phyloP scores from a whole-genome alignment of 2,797 vertebrate species.

The Alcedo quadribrachys region DNA sequence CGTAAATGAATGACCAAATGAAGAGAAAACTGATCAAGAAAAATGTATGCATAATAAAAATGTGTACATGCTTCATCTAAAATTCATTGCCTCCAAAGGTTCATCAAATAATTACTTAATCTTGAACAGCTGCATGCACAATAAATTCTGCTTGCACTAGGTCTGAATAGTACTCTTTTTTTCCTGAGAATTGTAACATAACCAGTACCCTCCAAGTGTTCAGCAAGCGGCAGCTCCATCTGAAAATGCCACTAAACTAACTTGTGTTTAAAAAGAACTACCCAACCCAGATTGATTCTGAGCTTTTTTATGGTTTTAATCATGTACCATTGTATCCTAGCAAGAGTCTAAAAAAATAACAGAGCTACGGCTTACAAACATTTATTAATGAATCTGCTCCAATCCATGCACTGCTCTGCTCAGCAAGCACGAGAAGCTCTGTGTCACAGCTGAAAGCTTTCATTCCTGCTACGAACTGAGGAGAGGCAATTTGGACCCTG shows the following conservation, averaged over 20 bases:
- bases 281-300: not conserved
- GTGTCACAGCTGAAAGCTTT: not conserved
- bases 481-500: not conserved
- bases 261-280: not conserved
- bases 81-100: conserved; percentile 55
- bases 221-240: not conserved
- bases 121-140: conserved; percentile 62
- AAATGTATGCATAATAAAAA: conserved; percentile 58
- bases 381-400: not conserved
- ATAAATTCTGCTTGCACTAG: conserved; percentile 43
- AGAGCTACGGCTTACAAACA: not conserved
- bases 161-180: conserved; percentile 50
- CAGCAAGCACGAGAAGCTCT: not conserved
- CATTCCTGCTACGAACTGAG: not conserved
- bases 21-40: conserved; percentile 54
- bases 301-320: conserved; percentile 1
- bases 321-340: not conserved
- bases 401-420: not conserved
- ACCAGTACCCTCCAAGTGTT: not conserved
- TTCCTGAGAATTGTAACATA: conserved; percentile 3
- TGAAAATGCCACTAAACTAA: not conserved
- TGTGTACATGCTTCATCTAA: conserved; percentile 46
- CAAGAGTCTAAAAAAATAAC: not conserved
- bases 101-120: conserved; percentile 70
- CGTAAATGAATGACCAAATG: conserved; percentile 54